Evolutionary conservation across 1,140 invertebrate genomes (phyloP).

Genomic region (Zelostemma sp.): DNA sequence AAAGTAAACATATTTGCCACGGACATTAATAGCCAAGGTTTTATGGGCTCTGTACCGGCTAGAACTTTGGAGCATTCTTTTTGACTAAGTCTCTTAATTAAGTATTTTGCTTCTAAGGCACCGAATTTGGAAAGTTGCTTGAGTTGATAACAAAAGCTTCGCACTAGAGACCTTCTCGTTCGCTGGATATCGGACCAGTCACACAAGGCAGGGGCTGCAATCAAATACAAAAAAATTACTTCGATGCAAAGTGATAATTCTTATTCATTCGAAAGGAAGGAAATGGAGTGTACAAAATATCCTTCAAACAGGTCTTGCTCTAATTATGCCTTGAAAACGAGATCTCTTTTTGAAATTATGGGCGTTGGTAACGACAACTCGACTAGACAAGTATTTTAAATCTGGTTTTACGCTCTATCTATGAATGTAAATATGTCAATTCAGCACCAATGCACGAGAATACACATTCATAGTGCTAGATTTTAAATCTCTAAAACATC

Average conservation of each 20-base stretch:
- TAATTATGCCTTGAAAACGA: too few species aligned
- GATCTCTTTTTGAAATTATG: too few species aligned
- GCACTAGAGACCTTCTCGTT: conserved; percentile 80
- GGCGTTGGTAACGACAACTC: too few species aligned
- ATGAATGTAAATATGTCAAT: too few species aligned
- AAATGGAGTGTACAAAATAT: background rate
- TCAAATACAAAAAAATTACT: conserved; percentile 58
- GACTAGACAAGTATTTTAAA: too few species aligned
- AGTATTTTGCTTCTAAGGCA: conserved; percentile 72
- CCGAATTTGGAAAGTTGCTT: conserved; percentile 75
- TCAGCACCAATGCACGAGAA: too few species aligned
- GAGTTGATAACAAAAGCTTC: conserved; percentile 81
- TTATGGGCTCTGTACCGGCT: conserved; percentile 67
- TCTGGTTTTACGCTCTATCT: too few species aligned
- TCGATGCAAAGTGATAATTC: too few species aligned
- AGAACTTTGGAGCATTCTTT: conserved; percentile 64
- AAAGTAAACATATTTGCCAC: conserved; percentile 85
- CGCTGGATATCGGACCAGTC: conserved; percentile 88
- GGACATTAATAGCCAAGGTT: conserved; percentile 75
- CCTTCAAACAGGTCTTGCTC: background rate
- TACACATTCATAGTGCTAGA: too few species aligned
- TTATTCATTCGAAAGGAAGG: background rate
- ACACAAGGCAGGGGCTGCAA: conserved; percentile 85
- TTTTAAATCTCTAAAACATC: too few species aligned
- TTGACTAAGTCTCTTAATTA: conserved; percentile 70